Conservation (phyloP, 2,888 invertebrate species). For the Drosophila siamana region DNA sequence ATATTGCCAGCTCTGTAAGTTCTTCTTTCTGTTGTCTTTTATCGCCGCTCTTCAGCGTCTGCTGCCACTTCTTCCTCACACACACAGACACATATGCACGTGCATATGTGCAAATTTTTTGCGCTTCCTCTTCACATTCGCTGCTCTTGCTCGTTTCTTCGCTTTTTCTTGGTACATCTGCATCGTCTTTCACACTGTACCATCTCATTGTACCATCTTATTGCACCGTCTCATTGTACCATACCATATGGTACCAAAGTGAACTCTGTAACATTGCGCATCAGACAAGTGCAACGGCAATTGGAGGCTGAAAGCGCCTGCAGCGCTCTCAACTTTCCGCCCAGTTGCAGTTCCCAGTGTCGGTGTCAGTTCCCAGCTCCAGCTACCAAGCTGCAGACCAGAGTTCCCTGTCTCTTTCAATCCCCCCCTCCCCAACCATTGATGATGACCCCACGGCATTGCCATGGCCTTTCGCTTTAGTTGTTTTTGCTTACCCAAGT, state of each 20-base stretch:
- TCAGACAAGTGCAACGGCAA: conserved; percentile 53
- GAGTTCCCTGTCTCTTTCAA: too few relatives aligned
- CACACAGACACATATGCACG: conserved; percentile 3
- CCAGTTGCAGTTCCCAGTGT: conserved; percentile 1
- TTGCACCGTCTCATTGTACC: conserved; percentile 1
- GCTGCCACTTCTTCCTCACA: conserved; percentile 13
- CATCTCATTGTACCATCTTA: not conserved
- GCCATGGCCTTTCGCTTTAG: conserved; percentile 52
- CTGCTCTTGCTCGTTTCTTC: not conserved
- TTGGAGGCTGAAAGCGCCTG: conserved; percentile 34
- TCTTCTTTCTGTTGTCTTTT: conserved; percentile 38
- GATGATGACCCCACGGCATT: conserved; percentile 58
- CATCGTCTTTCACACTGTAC: conserved; percentile 8
- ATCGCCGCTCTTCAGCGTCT: conserved; percentile 27
- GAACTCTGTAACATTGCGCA: not conserved
- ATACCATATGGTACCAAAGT: conserved; percentile 4
- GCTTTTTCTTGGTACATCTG: conserved; percentile 21
- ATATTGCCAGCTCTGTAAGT: conserved; percentile 54
- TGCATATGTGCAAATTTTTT: conserved; percentile 63
- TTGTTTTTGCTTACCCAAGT: conserved; percentile 16
- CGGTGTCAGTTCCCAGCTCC: conserved; percentile 35
- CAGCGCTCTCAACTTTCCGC: conserved; percentile 22
- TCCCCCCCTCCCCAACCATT: conserved; percentile 34
- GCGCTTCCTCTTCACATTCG: conserved; percentile 12
- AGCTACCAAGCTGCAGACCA: conserved; percentile 34